Percentiles rank a stretch among this genome's conserved stretches.
phyloP scores from a whole-genome alignment of 2,797 vertebrate genomes.

The Pipistrellus nathusii region DNA sequence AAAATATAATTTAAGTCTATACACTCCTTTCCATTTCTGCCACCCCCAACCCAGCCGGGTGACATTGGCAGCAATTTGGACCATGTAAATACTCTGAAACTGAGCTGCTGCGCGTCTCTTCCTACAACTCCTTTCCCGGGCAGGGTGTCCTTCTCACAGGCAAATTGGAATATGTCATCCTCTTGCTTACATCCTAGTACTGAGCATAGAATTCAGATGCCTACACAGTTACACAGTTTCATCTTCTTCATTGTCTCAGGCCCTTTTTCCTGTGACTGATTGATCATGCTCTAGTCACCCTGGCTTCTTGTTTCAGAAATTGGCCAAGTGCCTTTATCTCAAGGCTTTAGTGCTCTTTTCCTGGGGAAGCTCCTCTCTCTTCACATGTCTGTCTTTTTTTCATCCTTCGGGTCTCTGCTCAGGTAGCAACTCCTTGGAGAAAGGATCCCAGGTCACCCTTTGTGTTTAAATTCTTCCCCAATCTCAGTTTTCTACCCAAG shows the following conservation, averaged over 20 bases:
- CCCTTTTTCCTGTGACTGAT: rapidly evolving
- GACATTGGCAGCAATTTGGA: neutral
- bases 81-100: rapidly evolving
- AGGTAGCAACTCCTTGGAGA: neutral
- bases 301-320: neutral
- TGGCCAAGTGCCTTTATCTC: neutral
- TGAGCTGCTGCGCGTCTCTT: neutral
- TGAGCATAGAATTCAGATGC: neutral
- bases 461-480: neutral
- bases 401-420: neutral
- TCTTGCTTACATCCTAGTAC: neutral
- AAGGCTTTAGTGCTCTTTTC: neutral
- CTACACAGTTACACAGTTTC: neutral
- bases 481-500: neutral
- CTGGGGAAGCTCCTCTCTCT: neutral
- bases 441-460: neutral
- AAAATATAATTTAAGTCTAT: neutral
- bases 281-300: neutral
- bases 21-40: neutral
- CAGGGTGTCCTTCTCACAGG: neutral
- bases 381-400: neutral
- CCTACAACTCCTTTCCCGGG: neutral
- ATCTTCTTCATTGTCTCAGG: neutral
- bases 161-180: neutral
- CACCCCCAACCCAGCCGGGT: rapidly evolving